Conservation (phyloP, 2,797 vertebrate genomes). For the Lophius americanus region DNA sequence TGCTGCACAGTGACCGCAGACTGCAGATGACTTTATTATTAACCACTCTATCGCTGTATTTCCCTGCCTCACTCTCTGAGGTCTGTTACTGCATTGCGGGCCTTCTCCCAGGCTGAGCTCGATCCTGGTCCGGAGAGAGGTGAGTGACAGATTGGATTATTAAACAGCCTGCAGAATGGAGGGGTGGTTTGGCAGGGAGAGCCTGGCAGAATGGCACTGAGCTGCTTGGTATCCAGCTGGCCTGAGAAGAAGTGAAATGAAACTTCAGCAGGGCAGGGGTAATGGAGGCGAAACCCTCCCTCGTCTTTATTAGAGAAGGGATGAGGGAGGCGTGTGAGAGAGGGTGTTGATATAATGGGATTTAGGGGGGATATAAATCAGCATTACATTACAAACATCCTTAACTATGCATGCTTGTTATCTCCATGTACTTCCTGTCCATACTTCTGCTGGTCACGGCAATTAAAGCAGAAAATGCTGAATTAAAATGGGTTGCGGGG, state of each 20-base stretch:
- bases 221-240: slow-evolving; percentile 44
- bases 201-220: slow-evolving; percentile 32
- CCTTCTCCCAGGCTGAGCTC: slow-evolving; percentile 16
- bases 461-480: slow-evolving; percentile 26
- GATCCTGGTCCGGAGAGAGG: slow-evolving; percentile 37
- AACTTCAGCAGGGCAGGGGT: slow-evolving; percentile 61
- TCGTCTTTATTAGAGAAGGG: slow-evolving; percentile 48
- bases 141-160: slow-evolving; percentile 47
- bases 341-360: slow-evolving; percentile 15
- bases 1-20: no score
- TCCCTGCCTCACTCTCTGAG: not conserved
- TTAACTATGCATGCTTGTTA: not conserved
- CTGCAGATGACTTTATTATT: not conserved
- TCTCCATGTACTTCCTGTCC: slow-evolving; percentile 12
- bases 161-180: slow-evolving; percentile 53
- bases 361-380: slow-evolving; percentile 6
- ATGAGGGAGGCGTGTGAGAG: slow-evolving; percentile 11
- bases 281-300: slow-evolving; percentile 50
- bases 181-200: slow-evolving; percentile 45
- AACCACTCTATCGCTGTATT: not conserved
- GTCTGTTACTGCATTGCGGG: slow-evolving; percentile 4
- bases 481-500: slow-evolving; percentile 3
- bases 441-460: slow-evolving; percentile 36
- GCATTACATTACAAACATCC: not conserved
- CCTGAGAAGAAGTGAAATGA: slow-evolving; percentile 57